Conservation (phyloP, 2,113 vertebrate species). For the Gyps fulvus region DNA sequence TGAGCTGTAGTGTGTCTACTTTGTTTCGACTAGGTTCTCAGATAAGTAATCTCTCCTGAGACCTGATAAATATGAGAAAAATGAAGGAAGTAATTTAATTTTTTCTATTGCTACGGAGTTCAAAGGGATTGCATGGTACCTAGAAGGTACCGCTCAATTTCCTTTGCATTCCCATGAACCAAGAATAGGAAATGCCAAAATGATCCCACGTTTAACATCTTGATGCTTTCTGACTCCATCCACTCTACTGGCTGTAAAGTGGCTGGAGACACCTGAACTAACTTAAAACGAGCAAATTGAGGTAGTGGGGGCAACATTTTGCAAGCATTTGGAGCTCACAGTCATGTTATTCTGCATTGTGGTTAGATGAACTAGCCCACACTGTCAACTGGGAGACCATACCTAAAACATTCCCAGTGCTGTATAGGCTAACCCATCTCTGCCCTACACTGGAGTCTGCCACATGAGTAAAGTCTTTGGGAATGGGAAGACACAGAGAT, state of each 20-base stretch:
- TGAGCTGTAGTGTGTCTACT: neutral
- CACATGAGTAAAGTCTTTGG: neutral
- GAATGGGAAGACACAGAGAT: neutral
- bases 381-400: neutral
- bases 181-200: neutral
- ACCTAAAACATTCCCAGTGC: neutral
- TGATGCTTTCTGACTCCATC: neutral
- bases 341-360: neutral
- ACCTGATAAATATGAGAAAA: neutral
- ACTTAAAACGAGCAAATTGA: neutral
- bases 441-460: neutral
- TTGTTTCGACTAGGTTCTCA: neutral
- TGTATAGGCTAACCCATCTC: neutral
- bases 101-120: neutral
- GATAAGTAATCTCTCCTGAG: slow-evolving; percentile 29
- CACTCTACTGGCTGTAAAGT: neutral
- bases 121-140: neutral
- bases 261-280: neutral
- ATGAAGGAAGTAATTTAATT: neutral
- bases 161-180: neutral
- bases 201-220: neutral
- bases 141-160: neutral
- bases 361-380: neutral
- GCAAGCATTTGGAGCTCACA: neutral
- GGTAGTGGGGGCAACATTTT: neutral